Evolutionary conservation across 2,113 vertebrate species (phyloP), one percentile per base, ranked within the genome.

Genomic region (Cinclus cinclus): DNA sequence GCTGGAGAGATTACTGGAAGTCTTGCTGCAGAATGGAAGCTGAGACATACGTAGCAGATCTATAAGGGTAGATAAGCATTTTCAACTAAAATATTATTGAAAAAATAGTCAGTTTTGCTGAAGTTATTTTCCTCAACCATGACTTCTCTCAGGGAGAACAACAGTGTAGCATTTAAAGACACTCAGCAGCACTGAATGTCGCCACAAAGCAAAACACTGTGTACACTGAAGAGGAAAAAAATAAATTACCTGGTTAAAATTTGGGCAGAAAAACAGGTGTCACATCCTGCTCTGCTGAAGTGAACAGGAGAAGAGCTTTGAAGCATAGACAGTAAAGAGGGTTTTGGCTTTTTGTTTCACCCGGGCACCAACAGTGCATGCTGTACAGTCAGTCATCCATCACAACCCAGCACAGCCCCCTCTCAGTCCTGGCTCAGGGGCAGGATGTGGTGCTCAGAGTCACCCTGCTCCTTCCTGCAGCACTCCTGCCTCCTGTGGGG

Each of bases 381-480:
- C 28, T 0, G 0, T 7, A 8, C 30, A 64, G 19, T 52, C 42
- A n/a, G 28, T 13, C 1, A 1, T 15, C 42, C 10, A 6, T n/a
- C 35, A 3, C 0, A 3, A 33, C 19, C 23, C 23, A 52, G 35
- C 2, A 3, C 17, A 63, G 37, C 11, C 44, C 20, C n/a, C 33
- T 41, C 52, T 60, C 2, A 2, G 49, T 33, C 31, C 78, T 44
- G 41, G 44, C 41, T 68, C 18, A 20, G 39, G 13, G 22, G 30
- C 1, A 7, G 23, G n/a, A 17, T 49, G 24, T 1, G 1, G 15
- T 1, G 3, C 44, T n/a, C 12, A 4, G 39, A 25, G 31, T 24
- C 78, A 41, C 9, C 11, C 17, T 4, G 0, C 31, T 67, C 24
- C 47, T 84, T 55, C 56, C 52, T 41, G n/a, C 22, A 44, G 25